Evolutionary conservation across 2,888 invertebrate species (phyloP).

Genomic region (Steinernema scapterisci): DNA sequence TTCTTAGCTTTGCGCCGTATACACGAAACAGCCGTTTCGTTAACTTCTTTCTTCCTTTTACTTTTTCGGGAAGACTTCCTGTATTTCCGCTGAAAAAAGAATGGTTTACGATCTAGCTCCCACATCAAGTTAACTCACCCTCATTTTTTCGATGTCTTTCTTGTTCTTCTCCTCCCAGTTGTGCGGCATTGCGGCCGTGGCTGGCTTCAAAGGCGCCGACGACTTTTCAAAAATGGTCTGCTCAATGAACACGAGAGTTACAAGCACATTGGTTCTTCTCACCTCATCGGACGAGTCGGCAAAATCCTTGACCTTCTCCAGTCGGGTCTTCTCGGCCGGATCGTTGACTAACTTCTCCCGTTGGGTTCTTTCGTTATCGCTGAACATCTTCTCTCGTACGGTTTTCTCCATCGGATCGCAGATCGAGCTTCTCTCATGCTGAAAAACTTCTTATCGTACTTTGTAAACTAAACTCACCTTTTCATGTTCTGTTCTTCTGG

Average conservation of each 20-base stretch:
- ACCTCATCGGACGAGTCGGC: too few relatives aligned
- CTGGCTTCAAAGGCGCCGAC: not conserved
- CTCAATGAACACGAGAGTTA: not conserved
- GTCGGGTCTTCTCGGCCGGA: not conserved
- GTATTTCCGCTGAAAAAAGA: not conserved
- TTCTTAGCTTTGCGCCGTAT: not conserved
- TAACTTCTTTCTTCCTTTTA: too few relatives aligned
- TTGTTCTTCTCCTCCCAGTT: not conserved
- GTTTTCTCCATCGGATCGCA: too few relatives aligned
- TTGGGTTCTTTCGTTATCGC: not conserved
- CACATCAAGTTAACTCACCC: not conserved
- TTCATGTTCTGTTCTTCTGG: not conserved
- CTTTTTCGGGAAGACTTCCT: not conserved
- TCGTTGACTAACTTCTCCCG: not conserved
- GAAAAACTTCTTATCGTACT: not conserved
- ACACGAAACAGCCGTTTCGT: not conserved
- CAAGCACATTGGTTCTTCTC: too few relatives aligned
- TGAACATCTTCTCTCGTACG: too few relatives aligned
- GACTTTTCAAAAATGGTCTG: constrained; percentile 16
- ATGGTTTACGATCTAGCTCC: too few relatives aligned
- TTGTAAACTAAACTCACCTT: constrained; percentile 20
- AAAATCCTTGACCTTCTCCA: too few relatives aligned
- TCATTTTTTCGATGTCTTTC: not conserved
- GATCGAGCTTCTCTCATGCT: too few relatives aligned
- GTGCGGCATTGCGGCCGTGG: not conserved